Evolutionary conservation across 2,797 vertebrate species (phyloP).

Genomic region (Graptemys geographica): DNA sequence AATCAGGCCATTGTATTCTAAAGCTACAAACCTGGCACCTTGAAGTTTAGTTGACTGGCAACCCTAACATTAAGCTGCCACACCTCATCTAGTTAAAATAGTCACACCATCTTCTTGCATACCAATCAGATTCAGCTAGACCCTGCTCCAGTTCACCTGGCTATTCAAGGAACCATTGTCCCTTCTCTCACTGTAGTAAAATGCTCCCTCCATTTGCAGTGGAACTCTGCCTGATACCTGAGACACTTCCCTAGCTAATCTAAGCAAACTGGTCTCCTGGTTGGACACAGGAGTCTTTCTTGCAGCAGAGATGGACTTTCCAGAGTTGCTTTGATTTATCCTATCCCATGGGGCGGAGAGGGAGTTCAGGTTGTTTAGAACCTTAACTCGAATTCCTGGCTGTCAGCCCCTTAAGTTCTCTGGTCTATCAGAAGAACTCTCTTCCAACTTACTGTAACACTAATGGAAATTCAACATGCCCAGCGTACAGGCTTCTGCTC

Average conservation of each 20-base stretch:
- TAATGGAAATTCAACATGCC: not conserved
- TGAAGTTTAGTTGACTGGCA: too few relatives aligned
- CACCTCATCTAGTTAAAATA: not conserved
- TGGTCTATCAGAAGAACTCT: not conserved
- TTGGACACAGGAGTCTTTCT: not conserved
- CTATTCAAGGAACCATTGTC: not conserved
- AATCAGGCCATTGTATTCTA: not conserved
- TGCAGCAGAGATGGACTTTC: not conserved
- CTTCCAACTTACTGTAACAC: not conserved
- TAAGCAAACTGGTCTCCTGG: not conserved
- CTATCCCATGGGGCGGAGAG: not conserved
- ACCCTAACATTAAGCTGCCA: not conserved
- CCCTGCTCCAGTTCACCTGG: not conserved
- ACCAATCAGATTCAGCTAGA: not conserved
- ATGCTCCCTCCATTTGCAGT: not conserved
- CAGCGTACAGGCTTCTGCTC: not conserved
- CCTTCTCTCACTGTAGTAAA: not conserved
- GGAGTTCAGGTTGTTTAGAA: not conserved
- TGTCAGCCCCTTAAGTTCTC: not conserved
- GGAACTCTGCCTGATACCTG: not conserved
- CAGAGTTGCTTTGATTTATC: not conserved
- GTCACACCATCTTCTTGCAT: not conserved
- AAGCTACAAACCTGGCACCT: not conserved
- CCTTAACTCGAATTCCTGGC: not conserved
- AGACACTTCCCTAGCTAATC: not conserved